Evolutionary conservation across 2,888 invertebrate genomes (phyloP).

Genomic region (Ichneumoninae sp.): DNA sequence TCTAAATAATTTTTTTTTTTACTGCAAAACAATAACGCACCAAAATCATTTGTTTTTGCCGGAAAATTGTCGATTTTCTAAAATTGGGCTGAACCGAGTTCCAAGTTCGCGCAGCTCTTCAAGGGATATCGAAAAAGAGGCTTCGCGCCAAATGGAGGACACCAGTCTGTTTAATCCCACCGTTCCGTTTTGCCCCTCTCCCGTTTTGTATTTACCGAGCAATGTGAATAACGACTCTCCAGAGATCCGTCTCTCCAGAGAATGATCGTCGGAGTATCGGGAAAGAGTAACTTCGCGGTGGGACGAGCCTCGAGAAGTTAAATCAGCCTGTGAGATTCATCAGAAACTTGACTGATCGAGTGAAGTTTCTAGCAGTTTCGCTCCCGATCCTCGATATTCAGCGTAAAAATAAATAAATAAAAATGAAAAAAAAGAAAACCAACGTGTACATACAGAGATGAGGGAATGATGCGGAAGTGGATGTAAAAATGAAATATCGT

Average conservation of each 20-base stretch:
- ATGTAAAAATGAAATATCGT: constrained; percentile 45
- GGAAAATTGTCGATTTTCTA: background rate
- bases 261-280: constrained; percentile 15
- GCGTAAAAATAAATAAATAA: background rate
- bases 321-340: constrained; percentile 31
- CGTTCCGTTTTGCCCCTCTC: too few relatives aligned
- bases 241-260: constrained; percentile 5
- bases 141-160: too few relatives aligned
- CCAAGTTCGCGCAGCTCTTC: too few relatives aligned
- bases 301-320: constrained; percentile 49
- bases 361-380: background rate
- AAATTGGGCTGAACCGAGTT: too few relatives aligned
- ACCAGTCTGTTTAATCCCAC: too few relatives aligned
- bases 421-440: background rate
- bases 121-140: background rate
- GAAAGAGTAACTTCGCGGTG: constrained; percentile 1
- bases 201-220: constrained; percentile 16
- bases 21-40: background rate
- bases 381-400: background rate
- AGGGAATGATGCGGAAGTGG: background rate
- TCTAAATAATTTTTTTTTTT: background rate
- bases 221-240: constrained; percentile 49
- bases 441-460: constrained; percentile 5
- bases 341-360: constrained; percentile 52
- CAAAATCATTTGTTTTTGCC: background rate